These are phyloP conservation scores for Chloroceryle aenea DNA, from an alignment of 2,113 vertebrate genomes.

Conservation along the genomic window DNA sequence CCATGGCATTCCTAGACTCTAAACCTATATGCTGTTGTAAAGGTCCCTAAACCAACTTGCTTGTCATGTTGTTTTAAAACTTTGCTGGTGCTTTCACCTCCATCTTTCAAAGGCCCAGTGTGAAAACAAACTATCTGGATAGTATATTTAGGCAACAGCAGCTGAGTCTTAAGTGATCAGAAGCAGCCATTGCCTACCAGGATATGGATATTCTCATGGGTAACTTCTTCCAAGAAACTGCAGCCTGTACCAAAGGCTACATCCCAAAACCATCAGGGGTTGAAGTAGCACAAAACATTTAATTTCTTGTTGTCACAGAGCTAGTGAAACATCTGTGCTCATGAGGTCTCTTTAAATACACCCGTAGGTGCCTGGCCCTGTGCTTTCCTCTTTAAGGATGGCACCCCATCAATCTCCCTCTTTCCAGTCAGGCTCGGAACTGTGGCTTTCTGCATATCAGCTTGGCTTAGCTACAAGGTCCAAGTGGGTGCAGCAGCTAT, in stretches of 20 bases:
- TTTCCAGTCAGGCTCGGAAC: background rate
- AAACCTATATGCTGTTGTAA: background rate
- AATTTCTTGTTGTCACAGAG: background rate
- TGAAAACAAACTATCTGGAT: background rate
- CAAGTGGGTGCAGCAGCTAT: background rate
- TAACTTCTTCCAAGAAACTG: background rate
- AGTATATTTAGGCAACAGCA: background rate
- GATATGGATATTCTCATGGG: background rate
- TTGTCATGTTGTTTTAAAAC: background rate
- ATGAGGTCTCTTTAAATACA: background rate
- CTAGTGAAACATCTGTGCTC: background rate
- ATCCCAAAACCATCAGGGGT: background rate
- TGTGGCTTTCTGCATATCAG: background rate
- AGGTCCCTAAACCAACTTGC: background rate
- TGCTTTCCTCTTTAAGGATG: background rate
- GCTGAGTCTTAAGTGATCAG: background rate
- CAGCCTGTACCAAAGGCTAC: background rate
- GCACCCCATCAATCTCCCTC: background rate
- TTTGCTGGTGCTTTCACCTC: background rate
- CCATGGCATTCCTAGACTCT: background rate
- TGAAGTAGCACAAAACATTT: background rate
- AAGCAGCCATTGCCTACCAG: background rate
- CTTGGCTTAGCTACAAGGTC: background rate
- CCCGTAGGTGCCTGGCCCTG: background rate
- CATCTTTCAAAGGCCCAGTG: background rate